A percentile compares a stretch with the other conserved stretches of the same genome.
Evolutionary conservation across 2,113 vertebrate genomes (phyloP).

Genomic region (Felis catus): F.catus_Fca126_mat1.0 CM031412.1:169496501-169497000

Average conservation of each 20-base stretch:
- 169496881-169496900: conserved; percentile 11
- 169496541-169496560: conserved; percentile 28
- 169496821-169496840: neutral
- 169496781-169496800: neutral
- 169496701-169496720: neutral
- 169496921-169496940: neutral
- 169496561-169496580: neutral
- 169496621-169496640: neutral
- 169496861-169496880: conserved; percentile 29
- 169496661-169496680: neutral
- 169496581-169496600: neutral
- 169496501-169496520: conserved; percentile 50
- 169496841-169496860: conserved; percentile 17
- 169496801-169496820: conserved; percentile 41
- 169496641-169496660: neutral
- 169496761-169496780: neutral
- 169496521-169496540: conserved; percentile 35
- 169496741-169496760: neutral
- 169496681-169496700: neutral
- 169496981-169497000: neutral
- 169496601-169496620: conserved; percentile 30
- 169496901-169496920: neutral
- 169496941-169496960: neutral
- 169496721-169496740: neutral
- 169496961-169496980: conserved; percentile 16